Evolutionary conservation across 2,888 invertebrate genomes (phyloP).

Genomic region (Creontiades dilutus): DNA sequence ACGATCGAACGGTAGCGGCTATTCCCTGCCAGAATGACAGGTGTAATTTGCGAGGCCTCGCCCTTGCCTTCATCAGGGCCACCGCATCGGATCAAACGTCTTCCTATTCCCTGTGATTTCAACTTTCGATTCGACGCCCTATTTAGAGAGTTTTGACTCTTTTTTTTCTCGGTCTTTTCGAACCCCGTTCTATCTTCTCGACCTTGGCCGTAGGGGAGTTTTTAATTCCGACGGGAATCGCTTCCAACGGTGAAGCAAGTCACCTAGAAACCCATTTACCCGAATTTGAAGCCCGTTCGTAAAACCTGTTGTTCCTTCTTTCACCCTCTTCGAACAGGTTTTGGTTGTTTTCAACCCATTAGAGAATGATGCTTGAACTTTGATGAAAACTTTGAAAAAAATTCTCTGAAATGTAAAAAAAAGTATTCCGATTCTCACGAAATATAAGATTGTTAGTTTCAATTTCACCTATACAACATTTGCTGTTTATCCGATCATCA

Average conservation of each 20-base stretch:
- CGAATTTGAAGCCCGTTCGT: not conserved
- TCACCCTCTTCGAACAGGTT: too few relatives aligned
- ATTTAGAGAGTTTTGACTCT: not conserved
- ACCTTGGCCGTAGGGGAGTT: not conserved
- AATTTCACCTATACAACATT: too few relatives aligned
- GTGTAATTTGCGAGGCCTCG: constrained; percentile 27
- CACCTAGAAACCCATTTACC: not conserved
- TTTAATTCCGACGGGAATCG: not conserved
- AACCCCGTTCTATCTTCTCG: not conserved
- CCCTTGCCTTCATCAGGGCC: constrained; percentile 36
- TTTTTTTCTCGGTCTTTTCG: not conserved
- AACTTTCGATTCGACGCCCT: not conserved
- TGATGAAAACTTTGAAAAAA: too few relatives aligned
- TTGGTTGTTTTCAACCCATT: too few relatives aligned
- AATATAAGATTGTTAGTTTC: too few relatives aligned
- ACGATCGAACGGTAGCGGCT: constrained; percentile 27
- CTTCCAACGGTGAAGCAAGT: not conserved
- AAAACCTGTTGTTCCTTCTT: not conserved
- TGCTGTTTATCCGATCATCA: too few relatives aligned
- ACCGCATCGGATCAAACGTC: constrained; percentile 22
- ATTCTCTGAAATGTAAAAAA: too few relatives aligned
- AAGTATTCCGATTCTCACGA: too few relatives aligned
- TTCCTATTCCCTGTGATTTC: not conserved
- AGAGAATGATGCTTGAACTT: too few relatives aligned
- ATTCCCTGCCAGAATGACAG: constrained; percentile 21